Conservation (phyloP, 2,888 invertebrate genomes). For the Molanna angustata region DNA sequence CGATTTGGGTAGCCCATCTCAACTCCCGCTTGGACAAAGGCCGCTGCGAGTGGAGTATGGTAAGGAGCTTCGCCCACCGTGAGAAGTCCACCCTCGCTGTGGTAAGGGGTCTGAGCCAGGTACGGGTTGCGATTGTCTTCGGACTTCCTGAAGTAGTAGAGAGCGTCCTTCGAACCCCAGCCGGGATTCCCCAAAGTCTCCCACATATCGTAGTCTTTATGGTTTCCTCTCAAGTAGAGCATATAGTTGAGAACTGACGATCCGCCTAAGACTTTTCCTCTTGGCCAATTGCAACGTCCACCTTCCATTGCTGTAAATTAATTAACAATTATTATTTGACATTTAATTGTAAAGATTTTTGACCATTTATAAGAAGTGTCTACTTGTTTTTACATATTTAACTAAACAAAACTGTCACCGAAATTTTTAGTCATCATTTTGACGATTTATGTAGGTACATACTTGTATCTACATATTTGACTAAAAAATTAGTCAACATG, state of each 20-base stretch:
- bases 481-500: too few species aligned
- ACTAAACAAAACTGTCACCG: too few species aligned
- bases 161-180: constrained; percentile 78
- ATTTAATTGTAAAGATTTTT: too few species aligned
- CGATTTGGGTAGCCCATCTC: constrained; percentile 83
- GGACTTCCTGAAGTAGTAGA: constrained; percentile 86
- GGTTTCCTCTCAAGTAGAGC: constrained; percentile 87
- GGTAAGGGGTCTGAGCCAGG: constrained; percentile 73
- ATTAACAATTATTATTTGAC: too few species aligned
- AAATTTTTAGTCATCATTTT: too few species aligned
- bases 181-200: constrained; percentile 82
- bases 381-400: too few species aligned
- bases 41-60: constrained; percentile 77
- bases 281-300: constrained; percentile 84
- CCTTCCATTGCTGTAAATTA: constrained; percentile 71
- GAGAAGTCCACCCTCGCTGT: constrained; percentile 75
- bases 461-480: too few species aligned
- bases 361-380: too few species aligned
- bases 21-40: constrained; percentile 79
- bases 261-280: constrained; percentile 90
- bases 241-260: constrained; percentile 89
- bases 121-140: constrained; percentile 89
- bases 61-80: constrained; percentile 86
- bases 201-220: constrained; percentile 88
- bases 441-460: too few species aligned